These are phyloP conservation scores for Oxyruncus cristatus DNA, from an alignment of 2,113 vertebrate species.

Conservation along the genomic window DNA sequence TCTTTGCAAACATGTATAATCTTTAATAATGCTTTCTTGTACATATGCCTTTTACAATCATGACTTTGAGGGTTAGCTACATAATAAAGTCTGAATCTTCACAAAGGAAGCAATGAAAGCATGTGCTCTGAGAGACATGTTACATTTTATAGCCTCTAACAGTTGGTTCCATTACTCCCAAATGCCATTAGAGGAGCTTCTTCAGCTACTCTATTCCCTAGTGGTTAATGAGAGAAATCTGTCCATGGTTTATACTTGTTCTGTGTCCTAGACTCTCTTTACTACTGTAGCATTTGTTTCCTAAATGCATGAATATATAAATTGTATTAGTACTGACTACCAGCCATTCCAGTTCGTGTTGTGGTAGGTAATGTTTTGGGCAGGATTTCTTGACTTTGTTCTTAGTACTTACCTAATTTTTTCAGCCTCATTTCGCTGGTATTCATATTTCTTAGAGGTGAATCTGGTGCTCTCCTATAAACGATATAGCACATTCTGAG, in stretches of 20 bases:
- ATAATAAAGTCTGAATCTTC: slow-evolving; percentile 36
- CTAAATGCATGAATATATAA: background rate
- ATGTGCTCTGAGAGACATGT: slow-evolving; percentile 4
- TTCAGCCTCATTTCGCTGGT: background rate
- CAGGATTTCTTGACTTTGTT: background rate
- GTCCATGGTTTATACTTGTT: background rate
- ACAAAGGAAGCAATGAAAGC: slow-evolving; percentile 12
- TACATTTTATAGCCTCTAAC: slow-evolving; percentile 54
- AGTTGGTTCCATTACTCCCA: slow-evolving; percentile 64
- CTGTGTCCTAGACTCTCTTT: slow-evolving; percentile 34
- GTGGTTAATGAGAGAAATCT: slow-evolving; percentile 65
- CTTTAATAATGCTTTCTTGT: slow-evolving; percentile 58
- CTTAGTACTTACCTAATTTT: background rate
- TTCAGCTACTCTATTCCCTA: slow-evolving; percentile 42
- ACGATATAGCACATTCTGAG: background rate
- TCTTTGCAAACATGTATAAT: slow-evolving; percentile 56
- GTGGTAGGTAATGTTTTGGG: background rate
- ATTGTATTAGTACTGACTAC: background rate
- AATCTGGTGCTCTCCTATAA: background rate
- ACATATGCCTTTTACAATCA: slow-evolving; percentile 10
- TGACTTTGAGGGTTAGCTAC: slow-evolving; percentile 43
- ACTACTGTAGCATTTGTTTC: slow-evolving; percentile 10
- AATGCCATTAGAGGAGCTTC: slow-evolving; percentile 38
- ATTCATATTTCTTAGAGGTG: background rate
- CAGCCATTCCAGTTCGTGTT: background rate